Conservation (phyloP, 2,888 invertebrate species). For the Molorchus minor region DNA sequence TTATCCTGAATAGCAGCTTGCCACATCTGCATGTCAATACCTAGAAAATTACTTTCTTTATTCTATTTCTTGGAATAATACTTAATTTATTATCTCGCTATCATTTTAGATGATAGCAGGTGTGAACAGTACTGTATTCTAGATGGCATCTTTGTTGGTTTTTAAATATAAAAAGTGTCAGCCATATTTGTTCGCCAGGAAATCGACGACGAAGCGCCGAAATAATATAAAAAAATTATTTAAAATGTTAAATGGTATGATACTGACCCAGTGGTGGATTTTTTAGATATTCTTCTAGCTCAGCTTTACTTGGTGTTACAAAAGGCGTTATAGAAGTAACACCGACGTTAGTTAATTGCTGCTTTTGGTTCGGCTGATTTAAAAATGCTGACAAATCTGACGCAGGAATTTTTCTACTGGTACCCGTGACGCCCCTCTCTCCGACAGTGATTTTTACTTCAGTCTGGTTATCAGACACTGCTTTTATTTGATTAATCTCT, state of each 20-base stretch:
- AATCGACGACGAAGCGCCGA: no score
- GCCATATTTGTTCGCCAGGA: no score
- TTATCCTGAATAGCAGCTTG: conserved; percentile 95
- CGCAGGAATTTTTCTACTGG: conserved; percentile 76
- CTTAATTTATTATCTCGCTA: no score
- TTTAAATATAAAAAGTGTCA: no score
- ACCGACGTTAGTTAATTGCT: conserved; percentile 77
- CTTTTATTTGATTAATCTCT: conserved; percentile 79
- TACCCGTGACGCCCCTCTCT: conserved; percentile 74
- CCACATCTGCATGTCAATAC: conserved; percentile 95
- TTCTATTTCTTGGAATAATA: no score
- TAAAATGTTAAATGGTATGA: background rate
- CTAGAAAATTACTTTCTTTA: conserved; percentile 60
- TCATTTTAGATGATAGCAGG: no score
- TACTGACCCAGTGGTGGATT: conserved; percentile 77
- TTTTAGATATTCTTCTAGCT: conserved; percentile 87
- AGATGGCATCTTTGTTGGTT: no score
- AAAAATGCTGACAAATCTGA: conserved; percentile 76
- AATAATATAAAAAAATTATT: background rate
- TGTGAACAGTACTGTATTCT: no score
- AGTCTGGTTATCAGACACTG: conserved; percentile 80
- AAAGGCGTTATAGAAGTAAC: conserved; percentile 77
- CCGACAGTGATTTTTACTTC: conserved; percentile 78
- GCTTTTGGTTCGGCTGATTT: conserved; percentile 75
- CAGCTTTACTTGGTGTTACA: conserved; percentile 79